Percentiles rank a stretch among this genome's conserved stretches.
Conservation (phyloP, 2,888 invertebrate species). For the Alloscopus bannaensis region DNA sequence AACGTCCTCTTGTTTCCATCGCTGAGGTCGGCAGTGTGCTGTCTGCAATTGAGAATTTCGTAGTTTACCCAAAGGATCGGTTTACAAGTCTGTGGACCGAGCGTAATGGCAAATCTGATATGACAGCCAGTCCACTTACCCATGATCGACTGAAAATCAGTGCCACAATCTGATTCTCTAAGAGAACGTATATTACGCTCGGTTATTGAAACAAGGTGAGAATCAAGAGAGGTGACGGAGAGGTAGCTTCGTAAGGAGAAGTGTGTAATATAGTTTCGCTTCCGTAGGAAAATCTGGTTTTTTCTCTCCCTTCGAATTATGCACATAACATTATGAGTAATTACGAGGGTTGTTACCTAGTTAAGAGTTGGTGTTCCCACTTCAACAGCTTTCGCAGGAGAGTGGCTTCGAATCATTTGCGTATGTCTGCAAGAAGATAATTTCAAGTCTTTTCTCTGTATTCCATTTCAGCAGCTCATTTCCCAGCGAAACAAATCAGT, state of each 20-base stretch:
- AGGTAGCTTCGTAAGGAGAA: no score
- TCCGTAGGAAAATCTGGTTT: constrained; percentile 41
- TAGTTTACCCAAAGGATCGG: background rate
- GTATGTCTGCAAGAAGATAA: no score
- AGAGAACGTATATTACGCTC: background rate
- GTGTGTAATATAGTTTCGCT: background rate
- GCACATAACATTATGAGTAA: constrained; percentile 49
- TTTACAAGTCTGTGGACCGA: background rate
- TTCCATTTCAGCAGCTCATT: no score
- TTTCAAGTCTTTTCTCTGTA: no score
- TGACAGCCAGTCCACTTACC: constrained; percentile 56
- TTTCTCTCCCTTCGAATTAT: constrained; percentile 26
- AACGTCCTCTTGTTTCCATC: background rate
- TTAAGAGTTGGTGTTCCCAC: constrained; percentile 31
- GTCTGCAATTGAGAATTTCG: background rate
- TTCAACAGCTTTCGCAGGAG: constrained; percentile 39
- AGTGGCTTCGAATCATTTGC: no score
- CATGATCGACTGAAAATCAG: constrained; percentile 35
- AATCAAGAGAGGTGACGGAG: constrained; percentile 46
- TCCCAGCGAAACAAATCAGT: no score
- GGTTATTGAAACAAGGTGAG: constrained; percentile 43
- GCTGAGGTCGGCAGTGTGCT: constrained; percentile 8
- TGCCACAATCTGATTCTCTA: constrained; percentile 41
- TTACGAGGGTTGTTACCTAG: constrained; percentile 46
- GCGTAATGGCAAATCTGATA: constrained; percentile 34